Base-by-base conservation (phyloP, 2,888 invertebrate genomes). In the Tolmerus cingulatus region DNA sequence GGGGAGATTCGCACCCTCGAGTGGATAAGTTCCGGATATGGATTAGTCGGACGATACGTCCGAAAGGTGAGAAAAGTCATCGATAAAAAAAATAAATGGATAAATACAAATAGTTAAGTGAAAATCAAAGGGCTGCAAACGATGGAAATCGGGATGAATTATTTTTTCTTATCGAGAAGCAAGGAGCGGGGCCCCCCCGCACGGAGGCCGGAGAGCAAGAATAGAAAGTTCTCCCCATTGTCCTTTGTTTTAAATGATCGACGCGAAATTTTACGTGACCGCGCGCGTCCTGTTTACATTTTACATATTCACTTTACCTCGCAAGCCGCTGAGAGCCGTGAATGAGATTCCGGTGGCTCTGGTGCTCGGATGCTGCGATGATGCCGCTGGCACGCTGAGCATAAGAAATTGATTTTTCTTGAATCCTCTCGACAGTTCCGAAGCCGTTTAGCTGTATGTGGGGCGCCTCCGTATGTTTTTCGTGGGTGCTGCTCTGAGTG, bases 241-340 rank as follows among this genome's bases (percentile, higher is more conserved):
- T 88, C 87, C 88, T 87, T 88, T 88, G 88, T 88, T 87, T 88
- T 88, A 87, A 88, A 88, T 87, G 85, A 87, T 87, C 88, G 87
- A 88, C 86, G 87, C 88, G 87, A 79, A 87, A 87, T 88, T 88
- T 88, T 88, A 88, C 88, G 88, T 88, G 88, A 88, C 88, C 88
- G 88, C 88, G 87, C 88, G 87, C 88, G 86, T 88, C 87, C 88
- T 88, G 88, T 88, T 88, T 85, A 85, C 85, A 85, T 85, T 85
- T 85, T 85, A 85, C 85, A 85, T 85, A 85, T 85, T 85, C 85
- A 85, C 85, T 85, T 40, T 85, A 74, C 43, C 85, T 85, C 74
- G 43, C 74, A 74, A 85, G 43, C 85, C 85, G 85, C 85, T 74
- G 85, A 85, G 85, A 85, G 85, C 40, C 30, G 74, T 85, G 85